Percentiles rank a stretch among this genome's conserved stretches.
Conservation (phyloP, 2,888 invertebrate species). For the Clitarchus hookeri region DNA sequence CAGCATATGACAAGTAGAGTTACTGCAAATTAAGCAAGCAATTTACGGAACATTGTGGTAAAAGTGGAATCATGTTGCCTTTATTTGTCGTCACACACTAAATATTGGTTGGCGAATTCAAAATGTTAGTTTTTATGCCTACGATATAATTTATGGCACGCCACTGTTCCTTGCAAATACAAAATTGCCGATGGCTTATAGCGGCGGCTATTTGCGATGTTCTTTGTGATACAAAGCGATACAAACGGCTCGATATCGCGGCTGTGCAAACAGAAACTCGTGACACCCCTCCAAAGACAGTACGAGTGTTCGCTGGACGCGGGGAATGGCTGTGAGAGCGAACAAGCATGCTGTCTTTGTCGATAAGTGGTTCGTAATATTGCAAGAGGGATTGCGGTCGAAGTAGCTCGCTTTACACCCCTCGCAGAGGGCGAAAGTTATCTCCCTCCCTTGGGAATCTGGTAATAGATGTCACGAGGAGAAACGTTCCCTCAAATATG, state of each 20-base stretch:
- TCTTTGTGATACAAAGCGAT: too few species aligned
- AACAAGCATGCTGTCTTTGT: not conserved
- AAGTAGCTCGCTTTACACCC: not conserved
- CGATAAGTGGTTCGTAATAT: constrained; percentile 10
- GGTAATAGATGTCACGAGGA: not conserved
- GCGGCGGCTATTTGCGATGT: too few species aligned
- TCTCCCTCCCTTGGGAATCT: not conserved
- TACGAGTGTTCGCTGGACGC: not conserved
- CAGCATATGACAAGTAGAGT: too few species aligned
- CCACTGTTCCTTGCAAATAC: too few species aligned
- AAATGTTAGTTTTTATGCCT: too few species aligned
- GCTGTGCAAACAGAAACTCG: not conserved
- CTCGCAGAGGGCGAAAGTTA: constrained; percentile 5
- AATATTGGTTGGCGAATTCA: too few species aligned
- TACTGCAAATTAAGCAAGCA: too few species aligned
- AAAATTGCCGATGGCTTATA: too few species aligned
- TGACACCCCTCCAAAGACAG: not conserved
- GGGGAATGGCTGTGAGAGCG: not conserved
- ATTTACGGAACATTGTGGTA: too few species aligned
- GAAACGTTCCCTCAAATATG: not conserved
- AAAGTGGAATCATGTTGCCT: too few species aligned
- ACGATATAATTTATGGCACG: too few species aligned
- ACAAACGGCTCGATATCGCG: not conserved
- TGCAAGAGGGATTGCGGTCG: constrained; percentile 6
- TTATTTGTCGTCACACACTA: too few species aligned